Base-by-base conservation (phyloP, 2,888 invertebrate species). In the Sericinus montela region DNA sequence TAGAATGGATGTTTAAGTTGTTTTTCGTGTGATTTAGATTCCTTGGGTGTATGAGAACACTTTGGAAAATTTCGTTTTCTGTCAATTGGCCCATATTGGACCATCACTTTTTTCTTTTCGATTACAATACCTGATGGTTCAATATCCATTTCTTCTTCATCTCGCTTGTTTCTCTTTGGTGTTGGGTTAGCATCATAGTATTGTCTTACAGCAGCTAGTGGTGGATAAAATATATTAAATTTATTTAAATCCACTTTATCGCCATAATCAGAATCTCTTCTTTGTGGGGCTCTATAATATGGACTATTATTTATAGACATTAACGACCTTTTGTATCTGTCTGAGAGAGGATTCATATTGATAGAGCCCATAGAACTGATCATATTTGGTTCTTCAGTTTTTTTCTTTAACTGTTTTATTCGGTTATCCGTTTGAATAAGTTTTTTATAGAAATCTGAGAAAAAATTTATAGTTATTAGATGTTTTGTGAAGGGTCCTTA, bases 371-470 rank as follows among this genome's bases (percentile, higher is more conserved):
- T 19, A 42, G 37, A 50, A 58, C 35, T 11, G 39, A 9, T 38
- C 19, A 32, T 53, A 43, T 25, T 53, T 49, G 15, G 40, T 51
- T n/a, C 44, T 41, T 55, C 44, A 1, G 52, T 35, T 32, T 55
- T 52, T 40, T 74, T 71, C 47, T 75, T 83, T 0, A 87, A 55
- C 1, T 67, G 71, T 40, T 67, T 70, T 13, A 87, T 83, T 48
- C 80, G 70, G 0, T 67, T 70, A 11, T 87, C 86, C 0, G 83
- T 81, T 60, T 77, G 57, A 1, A 82, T 53, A 0, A 87, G 67
- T 52, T 80, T 81, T 41, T 73, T 77, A 63, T 79, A 85, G 52
- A 87, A 87, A 36, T 78, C 87, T 87, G 62, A 6, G 11, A 11
- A 32, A n/a, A n/a, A n/a, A n/a, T n/a, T n/a, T n/a, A n/a, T n/a